Evolutionary conservation across 2,888 invertebrate genomes (phyloP), one percentile per base, ranked within the genome.

Genomic region (Eristalis arbustorum): DNA sequence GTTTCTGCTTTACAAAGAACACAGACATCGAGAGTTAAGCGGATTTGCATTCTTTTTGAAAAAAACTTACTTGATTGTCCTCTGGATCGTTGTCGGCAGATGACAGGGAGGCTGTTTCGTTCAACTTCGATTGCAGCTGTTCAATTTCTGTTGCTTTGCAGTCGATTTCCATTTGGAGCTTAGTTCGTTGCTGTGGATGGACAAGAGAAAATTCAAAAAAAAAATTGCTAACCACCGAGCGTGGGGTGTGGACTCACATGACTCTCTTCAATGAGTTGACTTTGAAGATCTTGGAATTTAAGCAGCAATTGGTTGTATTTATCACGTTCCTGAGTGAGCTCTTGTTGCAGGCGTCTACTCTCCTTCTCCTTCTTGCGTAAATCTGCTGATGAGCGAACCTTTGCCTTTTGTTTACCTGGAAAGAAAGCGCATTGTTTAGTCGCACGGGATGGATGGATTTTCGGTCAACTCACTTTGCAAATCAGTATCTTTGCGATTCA

Each of bases 111-210:
- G 97, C 97, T 0, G 98, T 98, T 93, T 98, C 98, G 5, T 96
- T 95, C 73, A 98, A 93, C 92, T 98, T 98, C 92, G 97, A 96
- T 91, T 97, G 96, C 61, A 98, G 93, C 91, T 97, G 97, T 93
- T 99, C 98, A 88, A 99, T 98, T 93, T 99, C 98, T 0, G 96
- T 97, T 91, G 99, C 98, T 93, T 98, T 99, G 91, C 98, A 97
- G 93, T 98, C 98, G 84, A 98, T 95, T 94, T 99, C 99, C 98
- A 98, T 98, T 92, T 98, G 97, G 82, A 98, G 94, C 87, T 96
- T 95, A 89, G 96, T 94, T 89, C 95, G 95, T 73, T 90, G 89
- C 92, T 93, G n/a, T n/a, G 88, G 22, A 67, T 71, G 49, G 11
- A 72, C 25, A 63, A 28, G 63, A 59, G 73, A 56, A n/a, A n/a